Evolutionary conservation across 2,113 vertebrate species (phyloP).

Genomic region (Theristicus caerulescens): DNA sequence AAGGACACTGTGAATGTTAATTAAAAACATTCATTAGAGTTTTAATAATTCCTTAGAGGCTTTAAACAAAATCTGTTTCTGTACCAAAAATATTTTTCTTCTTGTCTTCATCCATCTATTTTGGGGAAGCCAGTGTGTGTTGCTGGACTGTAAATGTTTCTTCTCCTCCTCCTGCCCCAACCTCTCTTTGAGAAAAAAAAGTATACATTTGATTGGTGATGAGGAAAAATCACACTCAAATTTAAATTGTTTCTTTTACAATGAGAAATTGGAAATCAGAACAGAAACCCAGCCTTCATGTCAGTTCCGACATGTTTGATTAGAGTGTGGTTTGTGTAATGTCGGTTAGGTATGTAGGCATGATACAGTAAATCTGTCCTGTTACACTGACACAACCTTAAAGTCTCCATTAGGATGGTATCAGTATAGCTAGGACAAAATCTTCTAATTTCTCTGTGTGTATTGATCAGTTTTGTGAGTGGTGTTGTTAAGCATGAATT

Average conservation of each 20-base stretch:
- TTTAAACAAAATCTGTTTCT: constrained; percentile 39
- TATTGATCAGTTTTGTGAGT: neutral
- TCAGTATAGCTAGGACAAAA: neutral
- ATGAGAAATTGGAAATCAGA: neutral
- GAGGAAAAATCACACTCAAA: neutral
- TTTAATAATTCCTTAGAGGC: constrained; percentile 53
- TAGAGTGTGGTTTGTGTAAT: neutral
- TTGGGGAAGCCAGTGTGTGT: neutral
- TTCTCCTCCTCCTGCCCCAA: neutral
- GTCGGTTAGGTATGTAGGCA: neutral
- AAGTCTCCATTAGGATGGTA: neutral
- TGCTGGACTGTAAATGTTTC: neutral
- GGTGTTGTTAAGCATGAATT: neutral
- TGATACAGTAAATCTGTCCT: neutral
- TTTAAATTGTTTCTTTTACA: neutral
- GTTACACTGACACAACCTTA: neutral
- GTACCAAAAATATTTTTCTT: constrained; percentile 25
- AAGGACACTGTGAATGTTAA: constrained; percentile 44
- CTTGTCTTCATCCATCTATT: neutral
- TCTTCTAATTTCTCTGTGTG: neutral
- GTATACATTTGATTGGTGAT: neutral
- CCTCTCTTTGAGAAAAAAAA: neutral
- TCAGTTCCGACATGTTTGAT: neutral
- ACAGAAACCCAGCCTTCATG: neutral
- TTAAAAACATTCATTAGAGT: constrained; percentile 55